A percentile compares a stretch with the other conserved stretches of the same genome.
phyloP scores from a whole-genome alignment of 2,113 vertebrate species.

The Cepphus grylle region DNA sequence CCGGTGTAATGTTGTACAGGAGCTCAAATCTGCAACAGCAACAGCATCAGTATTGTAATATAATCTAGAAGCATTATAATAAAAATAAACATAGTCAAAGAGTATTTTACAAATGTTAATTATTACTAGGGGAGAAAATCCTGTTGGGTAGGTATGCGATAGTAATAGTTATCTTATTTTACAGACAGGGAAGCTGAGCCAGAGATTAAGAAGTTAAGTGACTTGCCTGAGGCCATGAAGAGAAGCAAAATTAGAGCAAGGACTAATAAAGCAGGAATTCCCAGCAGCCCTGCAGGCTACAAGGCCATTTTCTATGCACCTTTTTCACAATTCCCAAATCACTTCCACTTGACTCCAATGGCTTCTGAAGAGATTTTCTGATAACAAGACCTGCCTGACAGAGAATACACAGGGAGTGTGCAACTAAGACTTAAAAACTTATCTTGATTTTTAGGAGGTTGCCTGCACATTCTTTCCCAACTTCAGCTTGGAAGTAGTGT shows the following conservation, averaged over 20 bases:
- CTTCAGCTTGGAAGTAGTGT: background rate
- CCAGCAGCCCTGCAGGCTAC: conserved; percentile 29
- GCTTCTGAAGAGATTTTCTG: background rate
- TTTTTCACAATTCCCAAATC: background rate
- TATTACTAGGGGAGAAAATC: conserved; percentile 58
- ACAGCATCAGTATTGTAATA: background rate
- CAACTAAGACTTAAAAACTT: background rate
- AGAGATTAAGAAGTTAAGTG: conserved; percentile 60
- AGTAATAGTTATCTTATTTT: conserved; percentile 45
- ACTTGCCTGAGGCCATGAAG: conserved; percentile 48
- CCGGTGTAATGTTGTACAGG: conserved; percentile 13
- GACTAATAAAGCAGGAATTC: conserved; percentile 37
- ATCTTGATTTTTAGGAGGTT: background rate
- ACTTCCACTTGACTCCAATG: background rate
- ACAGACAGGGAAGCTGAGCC: conserved; percentile 49
- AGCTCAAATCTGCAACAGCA: conserved; percentile 37
- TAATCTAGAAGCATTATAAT: conserved; percentile 38
- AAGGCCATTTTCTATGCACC: background rate
- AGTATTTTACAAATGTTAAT: conserved; percentile 58
- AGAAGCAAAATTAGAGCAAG: conserved; percentile 18
- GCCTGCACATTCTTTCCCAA: background rate
- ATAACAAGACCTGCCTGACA: background rate
- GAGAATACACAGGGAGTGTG: background rate
- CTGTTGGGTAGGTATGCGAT: conserved; percentile 48
- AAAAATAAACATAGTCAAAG: conserved; percentile 48